These are phyloP conservation scores for Cuculus canorus DNA, from an alignment of 2,797 vertebrate species.

Conservation along the genomic window DNA sequence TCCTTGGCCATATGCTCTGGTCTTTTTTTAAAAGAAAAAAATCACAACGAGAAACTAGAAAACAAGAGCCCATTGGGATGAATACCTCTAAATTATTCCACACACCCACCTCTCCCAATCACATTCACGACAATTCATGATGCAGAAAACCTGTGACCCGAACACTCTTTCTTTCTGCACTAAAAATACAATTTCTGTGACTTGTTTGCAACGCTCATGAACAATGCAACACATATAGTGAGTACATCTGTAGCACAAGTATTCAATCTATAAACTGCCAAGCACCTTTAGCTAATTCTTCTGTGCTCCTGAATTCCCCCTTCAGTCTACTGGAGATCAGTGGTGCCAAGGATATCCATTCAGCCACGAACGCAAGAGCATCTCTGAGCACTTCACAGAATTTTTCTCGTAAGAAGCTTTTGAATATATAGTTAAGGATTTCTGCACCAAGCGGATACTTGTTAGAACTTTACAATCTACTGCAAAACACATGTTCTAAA, in stretches of 20 bases:
- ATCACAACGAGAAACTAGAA: background rate
- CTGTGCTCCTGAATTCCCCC: background rate
- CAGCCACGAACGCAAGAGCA: conserved; percentile 22
- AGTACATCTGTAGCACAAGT: background rate
- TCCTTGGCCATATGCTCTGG: background rate
- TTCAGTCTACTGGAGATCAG: conserved; percentile 13
- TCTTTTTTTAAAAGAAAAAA: conserved; percentile 23
- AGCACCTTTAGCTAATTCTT: conserved; percentile 26
- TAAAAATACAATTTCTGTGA: conserved; percentile 13
- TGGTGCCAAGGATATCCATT: conserved; percentile 50
- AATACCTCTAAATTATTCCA: conserved; percentile 37
- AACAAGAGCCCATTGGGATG: background rate
- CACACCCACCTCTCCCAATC: conserved; percentile 8
- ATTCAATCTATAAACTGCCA: background rate
- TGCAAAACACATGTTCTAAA: background rate
- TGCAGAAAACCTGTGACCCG: conserved; percentile 31
- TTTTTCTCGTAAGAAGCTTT: conserved; percentile 45
- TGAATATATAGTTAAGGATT: conserved; percentile 29
- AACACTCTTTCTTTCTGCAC: background rate
- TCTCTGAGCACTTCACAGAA: background rate
- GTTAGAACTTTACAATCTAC: background rate
- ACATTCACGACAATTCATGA: conserved; percentile 29
- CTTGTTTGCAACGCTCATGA: conserved; percentile 4
- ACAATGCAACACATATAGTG: background rate
- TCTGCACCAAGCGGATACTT: conserved; percentile 32